phyloP scores from a whole-genome alignment of 2,888 invertebrate species.

The Phortica magna region DNA sequence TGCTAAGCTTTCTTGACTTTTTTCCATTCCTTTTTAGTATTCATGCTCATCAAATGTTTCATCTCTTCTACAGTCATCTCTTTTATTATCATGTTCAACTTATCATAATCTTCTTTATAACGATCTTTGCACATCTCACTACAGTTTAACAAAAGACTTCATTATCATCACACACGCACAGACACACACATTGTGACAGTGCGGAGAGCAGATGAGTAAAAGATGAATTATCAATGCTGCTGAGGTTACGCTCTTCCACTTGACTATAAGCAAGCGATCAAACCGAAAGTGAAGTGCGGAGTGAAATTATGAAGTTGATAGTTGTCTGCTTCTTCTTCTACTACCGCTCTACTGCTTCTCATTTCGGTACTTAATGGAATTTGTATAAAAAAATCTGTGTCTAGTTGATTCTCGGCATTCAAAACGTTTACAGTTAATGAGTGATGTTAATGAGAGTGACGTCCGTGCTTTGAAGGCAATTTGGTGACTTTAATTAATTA shows the following conservation, averaged over 20 bases:
- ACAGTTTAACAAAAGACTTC: constrained; percentile 14
- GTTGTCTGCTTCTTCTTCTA: not conserved
- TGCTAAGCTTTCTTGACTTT: too few species aligned
- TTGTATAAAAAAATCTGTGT: constrained; percentile 18
- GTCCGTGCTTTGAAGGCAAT: not conserved
- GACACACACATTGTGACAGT: not conserved
- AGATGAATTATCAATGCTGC: not conserved
- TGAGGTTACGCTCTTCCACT: too few species aligned
- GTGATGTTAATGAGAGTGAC: not conserved
- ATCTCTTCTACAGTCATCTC: not conserved
- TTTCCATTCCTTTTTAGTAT: too few species aligned
- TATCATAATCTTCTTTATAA: constrained; percentile 13
- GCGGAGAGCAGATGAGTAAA: not conserved
- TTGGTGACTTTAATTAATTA: too few species aligned
- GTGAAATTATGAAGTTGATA: not conserved
- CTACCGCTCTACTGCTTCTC: not conserved
- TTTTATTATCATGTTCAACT: not conserved
- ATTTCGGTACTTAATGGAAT: constrained; percentile 3
- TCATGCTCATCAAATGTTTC: too few species aligned
- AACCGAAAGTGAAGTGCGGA: not conserved
- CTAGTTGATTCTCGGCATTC: constrained; percentile 14
- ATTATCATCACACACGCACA: not conserved
- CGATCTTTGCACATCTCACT: constrained; percentile 36
- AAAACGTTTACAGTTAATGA: constrained; percentile 11
- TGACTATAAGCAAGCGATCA: not conserved